A percentile compares a stretch with the other conserved stretches of the same genome.
Conservation (phyloP, 2,888 invertebrate genomes). For the Philopedon plagiatum region DNA sequence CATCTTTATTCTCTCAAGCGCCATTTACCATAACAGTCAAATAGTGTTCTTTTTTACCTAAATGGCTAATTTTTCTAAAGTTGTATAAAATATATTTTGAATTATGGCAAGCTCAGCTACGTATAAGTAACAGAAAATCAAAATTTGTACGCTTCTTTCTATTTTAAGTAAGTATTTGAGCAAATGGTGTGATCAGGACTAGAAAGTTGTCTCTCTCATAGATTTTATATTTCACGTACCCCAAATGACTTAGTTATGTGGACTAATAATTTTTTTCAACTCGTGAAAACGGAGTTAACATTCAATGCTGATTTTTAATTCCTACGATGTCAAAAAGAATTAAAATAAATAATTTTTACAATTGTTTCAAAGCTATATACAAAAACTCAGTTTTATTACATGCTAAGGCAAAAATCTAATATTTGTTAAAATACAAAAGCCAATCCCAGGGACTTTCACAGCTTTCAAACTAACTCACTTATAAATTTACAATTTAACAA, state of each 20-base stretch:
- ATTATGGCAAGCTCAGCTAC: constrained; percentile 17
- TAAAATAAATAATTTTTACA: too few relatives aligned
- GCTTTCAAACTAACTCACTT: too few relatives aligned
- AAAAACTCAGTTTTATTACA: too few relatives aligned
- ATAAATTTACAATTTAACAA: too few relatives aligned
- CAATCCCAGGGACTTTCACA: too few relatives aligned
- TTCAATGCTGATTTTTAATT: too few relatives aligned
- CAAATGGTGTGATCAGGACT: constrained; percentile 26
- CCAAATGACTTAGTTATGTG: constrained; percentile 1
- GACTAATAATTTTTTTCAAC: constrained; percentile 5
- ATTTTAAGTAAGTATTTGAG: constrained; percentile 18
- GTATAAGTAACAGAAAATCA: constrained; percentile 24
- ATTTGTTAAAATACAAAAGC: too few relatives aligned
- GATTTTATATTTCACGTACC: not conserved
- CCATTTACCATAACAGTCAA: constrained; percentile 8
- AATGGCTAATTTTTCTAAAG: constrained; percentile 10
- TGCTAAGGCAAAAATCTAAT: too few relatives aligned
- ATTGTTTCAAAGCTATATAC: too few relatives aligned
- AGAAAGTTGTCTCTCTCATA: constrained; percentile 25
- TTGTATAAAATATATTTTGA: not conserved
- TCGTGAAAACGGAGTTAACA: too few relatives aligned
- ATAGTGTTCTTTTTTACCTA: not conserved
- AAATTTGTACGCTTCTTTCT: constrained; percentile 34
- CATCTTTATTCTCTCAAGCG: constrained; percentile 31
- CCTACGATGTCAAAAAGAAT: too few relatives aligned